Evolutionary conservation across 92 coral and sea anemone species (phyloP).

Genomic region (Umimayanthus kanabou): DNA sequence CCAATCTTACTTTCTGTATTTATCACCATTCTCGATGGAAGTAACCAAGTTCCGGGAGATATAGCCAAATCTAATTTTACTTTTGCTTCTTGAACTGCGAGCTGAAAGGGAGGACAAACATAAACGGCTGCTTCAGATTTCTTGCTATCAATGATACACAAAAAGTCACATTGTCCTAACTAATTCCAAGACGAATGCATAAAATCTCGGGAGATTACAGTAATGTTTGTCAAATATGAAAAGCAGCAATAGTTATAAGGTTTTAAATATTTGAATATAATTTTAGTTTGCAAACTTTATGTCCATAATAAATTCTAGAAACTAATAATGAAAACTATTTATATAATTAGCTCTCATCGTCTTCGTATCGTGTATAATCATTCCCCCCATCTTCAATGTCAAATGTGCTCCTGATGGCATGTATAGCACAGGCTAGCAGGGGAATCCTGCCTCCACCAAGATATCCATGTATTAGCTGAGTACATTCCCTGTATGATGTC

Average conservation of each 20-base stretch:
- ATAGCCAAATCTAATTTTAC: no score
- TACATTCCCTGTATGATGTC: constrained; percentile 16
- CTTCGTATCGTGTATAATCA: not conserved
- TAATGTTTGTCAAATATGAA: not conserved
- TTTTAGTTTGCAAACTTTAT: not conserved
- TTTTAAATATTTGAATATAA: not conserved
- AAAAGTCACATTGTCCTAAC: no score
- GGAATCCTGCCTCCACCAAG: constrained; percentile 26
- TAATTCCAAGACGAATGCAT: constrained; percentile 6
- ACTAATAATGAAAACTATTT: not conserved
- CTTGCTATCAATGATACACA: no score
- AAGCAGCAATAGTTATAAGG: not conserved
- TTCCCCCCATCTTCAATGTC: not conserved
- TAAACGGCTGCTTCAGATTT: no score
- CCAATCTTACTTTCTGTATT: no score
- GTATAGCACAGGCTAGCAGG: constrained; percentile 10
- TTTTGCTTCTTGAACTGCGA: no score
- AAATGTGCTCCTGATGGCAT: constrained; percentile 24
- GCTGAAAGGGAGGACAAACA: no score
- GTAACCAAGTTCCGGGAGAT: no score
- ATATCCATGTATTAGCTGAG: constrained; percentile 16
- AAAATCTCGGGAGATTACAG: not conserved
- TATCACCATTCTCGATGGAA: no score
- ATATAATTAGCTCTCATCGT: not conserved
- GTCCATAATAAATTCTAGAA: not conserved